Conservation (phyloP, 2,113 vertebrate genomes). For the Phyllostomus discolor region DNA sequence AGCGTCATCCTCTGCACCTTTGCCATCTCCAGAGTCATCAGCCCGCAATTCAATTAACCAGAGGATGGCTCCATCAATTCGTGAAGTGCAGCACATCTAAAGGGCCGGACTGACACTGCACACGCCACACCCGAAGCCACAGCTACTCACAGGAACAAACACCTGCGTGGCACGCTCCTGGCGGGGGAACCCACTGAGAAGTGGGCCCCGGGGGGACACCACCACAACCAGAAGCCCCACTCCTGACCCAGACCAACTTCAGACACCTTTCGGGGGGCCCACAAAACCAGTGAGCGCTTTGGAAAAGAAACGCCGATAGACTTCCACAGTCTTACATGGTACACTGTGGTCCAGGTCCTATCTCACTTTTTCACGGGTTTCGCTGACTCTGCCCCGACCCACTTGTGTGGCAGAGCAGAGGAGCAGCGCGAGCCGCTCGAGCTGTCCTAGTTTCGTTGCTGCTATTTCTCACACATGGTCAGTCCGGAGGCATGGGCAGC, state of each 20-base stretch:
- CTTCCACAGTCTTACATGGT: neutral
- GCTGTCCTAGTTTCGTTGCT: neutral
- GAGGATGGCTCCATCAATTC: neutral
- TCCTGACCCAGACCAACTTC: neutral
- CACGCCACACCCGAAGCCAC: neutral
- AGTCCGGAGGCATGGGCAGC: neutral
- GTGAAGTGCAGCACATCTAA: neutral
- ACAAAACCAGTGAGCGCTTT: neutral
- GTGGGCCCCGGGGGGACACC: neutral
- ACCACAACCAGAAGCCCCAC: neutral
- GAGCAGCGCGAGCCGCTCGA: neutral
- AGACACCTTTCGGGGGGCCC: neutral
- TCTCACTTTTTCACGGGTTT: neutral
- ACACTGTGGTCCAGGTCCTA: neutral
- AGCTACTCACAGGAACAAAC: neutral
- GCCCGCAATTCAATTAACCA: neutral
- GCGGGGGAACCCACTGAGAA: neutral
- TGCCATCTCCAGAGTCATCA: neutral
- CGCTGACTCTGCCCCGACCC: neutral
- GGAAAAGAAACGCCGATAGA: neutral
- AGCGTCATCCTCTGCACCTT: neutral
- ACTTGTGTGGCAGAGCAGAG: neutral
- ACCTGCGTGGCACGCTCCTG: neutral
- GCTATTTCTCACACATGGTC: constrained; percentile 29
- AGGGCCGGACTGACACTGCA: neutral